Conservation (phyloP, 1,140 invertebrate genomes). For the Panagrolaimus sp. region DNA sequence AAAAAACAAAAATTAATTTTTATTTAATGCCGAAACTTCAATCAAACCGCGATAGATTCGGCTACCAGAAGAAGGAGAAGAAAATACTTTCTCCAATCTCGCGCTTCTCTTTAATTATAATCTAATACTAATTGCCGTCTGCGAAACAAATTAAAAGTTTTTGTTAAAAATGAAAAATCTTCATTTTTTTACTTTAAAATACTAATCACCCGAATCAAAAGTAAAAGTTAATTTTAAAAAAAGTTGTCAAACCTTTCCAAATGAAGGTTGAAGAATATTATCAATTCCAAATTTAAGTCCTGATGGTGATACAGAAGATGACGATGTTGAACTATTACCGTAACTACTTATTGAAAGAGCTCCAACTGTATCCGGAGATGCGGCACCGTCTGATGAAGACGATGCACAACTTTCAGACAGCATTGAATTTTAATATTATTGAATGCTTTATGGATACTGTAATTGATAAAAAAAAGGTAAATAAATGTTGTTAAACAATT, state of each 20-base stretch:
- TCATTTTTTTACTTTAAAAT: not conserved
- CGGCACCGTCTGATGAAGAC: not conserved
- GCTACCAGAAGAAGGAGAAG: not conserved
- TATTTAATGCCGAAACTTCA: too few relatives aligned
- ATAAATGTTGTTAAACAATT: too few relatives aligned
- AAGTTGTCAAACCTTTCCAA: slow-evolving; percentile 29
- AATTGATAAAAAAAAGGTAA: too few relatives aligned
- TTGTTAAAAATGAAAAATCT: not conserved
- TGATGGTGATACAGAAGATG: not conserved
- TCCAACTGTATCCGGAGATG: not conserved
- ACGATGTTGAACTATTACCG: not conserved
- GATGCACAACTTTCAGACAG: slow-evolving; percentile 9
- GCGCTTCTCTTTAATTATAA: not conserved
- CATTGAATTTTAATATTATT: not conserved
- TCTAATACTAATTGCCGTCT: not conserved
- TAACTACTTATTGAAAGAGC: not conserved
- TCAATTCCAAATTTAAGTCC: slow-evolving; percentile 38
- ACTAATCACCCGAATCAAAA: not conserved
- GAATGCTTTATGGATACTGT: too few relatives aligned
- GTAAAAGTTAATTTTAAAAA: too few relatives aligned
- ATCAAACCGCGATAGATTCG: not conserved
- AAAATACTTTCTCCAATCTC: not conserved
- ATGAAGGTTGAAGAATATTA: slow-evolving; percentile 38
- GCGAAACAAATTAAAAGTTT: not conserved
- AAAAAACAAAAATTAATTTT: too few relatives aligned